phyloP scores from a whole-genome alignment of 2,797 vertebrate species.

The Synanceia verrucosa region DNA sequence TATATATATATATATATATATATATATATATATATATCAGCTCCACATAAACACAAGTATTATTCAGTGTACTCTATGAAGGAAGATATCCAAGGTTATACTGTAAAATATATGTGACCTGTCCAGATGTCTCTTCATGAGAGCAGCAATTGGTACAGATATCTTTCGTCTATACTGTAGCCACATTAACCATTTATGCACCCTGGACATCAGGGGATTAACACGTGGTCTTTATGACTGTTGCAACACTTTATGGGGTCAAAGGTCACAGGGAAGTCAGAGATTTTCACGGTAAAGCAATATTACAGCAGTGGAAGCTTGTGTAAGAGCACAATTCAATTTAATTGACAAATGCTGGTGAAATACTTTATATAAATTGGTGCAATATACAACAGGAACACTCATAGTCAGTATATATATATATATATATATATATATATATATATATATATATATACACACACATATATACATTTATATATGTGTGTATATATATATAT shows the following conservation, averaged over 20 bases:
- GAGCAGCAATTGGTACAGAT: neutral
- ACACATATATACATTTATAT: neutral
- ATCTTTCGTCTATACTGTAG: neutral
- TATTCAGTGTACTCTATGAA: no score
- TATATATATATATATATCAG: slow-evolving; percentile 15
- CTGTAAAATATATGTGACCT: neutral
- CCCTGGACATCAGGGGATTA: slow-evolving; percentile 11
- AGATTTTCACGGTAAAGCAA: slow-evolving; percentile 1
- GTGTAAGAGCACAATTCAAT: slow-evolving; percentile 16
- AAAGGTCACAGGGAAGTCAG: slow-evolving; percentile 11
- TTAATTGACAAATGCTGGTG: slow-evolving; percentile 17
- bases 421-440: no score
- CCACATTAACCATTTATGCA: slow-evolving; percentile 22
- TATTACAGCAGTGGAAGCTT: neutral
- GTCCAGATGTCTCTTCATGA: neutral
- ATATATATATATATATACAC: no score
- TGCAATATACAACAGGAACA: neutral
- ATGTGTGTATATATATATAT: no score
- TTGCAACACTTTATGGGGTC: neutral
- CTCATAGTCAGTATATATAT: neutral
- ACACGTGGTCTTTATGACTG: neutral
- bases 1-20: no score
- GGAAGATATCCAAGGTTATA: neutral
- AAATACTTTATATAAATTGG: neutral
- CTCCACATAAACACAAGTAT: neutral